phyloP scores from a whole-genome alignment of 2,797 vertebrate genomes.

The Cirrhinus mrigala region DNA sequence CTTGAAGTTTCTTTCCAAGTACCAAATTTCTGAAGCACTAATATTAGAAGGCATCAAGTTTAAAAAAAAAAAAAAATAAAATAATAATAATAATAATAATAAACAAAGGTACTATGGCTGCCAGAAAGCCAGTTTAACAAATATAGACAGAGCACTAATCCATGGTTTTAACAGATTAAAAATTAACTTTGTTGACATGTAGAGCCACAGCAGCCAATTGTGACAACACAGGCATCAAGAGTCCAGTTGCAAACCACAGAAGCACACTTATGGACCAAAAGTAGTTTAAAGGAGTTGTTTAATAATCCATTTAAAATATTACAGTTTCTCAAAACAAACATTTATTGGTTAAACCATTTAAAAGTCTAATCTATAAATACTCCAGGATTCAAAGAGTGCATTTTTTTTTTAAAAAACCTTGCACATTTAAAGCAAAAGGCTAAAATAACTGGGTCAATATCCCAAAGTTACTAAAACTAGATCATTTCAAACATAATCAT shows the following conservation, averaged over 20 bases:
- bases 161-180: neutral
- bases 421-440: neutral
- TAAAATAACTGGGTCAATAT: neutral
- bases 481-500: neutral
- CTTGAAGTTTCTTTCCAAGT: neutral
- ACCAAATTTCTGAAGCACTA: no score
- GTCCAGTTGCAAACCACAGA: neutral
- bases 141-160: neutral
- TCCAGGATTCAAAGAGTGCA: neutral
- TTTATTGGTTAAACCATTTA: conserved; percentile 19
- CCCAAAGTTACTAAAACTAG: neutral
- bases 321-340: neutral
- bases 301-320: conserved; percentile 22
- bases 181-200: neutral
- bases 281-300: neutral
- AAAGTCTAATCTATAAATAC: neutral
- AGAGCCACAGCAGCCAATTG: neutral
- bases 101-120: neutral
- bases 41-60: no score
- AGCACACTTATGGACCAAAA: neutral
- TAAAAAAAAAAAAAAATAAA: no score
- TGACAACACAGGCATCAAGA: neutral
- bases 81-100: no score
- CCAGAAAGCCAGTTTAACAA: neutral
- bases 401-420: neutral